Conservation (phyloP, 2,113 vertebrate genomes). For the Cheirogaleus medius region DNA sequence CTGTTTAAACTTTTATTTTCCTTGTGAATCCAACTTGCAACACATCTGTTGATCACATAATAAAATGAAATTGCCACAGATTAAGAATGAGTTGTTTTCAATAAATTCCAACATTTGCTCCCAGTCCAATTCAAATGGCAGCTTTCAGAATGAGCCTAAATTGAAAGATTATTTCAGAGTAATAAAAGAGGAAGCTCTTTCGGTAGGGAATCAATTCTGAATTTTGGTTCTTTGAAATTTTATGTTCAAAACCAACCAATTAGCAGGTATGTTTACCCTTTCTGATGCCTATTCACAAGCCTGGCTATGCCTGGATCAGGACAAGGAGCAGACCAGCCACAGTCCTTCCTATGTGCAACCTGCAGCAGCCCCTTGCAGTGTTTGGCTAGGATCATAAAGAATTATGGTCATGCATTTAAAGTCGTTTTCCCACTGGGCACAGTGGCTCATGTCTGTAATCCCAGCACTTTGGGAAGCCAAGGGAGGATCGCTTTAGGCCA, state of each 20-base stretch:
- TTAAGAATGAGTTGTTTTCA: conserved; percentile 59
- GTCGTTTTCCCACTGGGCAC: no score
- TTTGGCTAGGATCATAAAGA: background rate
- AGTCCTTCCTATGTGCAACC: background rate
- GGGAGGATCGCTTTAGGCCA: no score
- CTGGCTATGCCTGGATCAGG: background rate
- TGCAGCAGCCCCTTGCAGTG: background rate
- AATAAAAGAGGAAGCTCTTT: background rate
- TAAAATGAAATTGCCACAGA: conserved; percentile 64
- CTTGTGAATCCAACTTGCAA: conserved; percentile 20
- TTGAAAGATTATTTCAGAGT: conserved; percentile 52
- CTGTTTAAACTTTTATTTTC: conserved; percentile 46
- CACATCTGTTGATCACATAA: conserved; percentile 59
- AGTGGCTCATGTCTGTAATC: no score
- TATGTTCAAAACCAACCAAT: background rate
- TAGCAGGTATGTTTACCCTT: background rate
- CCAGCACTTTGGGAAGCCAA: no score
- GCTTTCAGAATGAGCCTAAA: conserved; percentile 48
- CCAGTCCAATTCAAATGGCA: conserved; percentile 48
- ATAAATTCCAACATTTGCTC: conserved; percentile 56
- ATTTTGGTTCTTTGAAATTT: background rate
- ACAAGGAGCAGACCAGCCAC: background rate
- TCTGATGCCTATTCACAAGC: background rate
- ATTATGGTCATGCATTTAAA: background rate
- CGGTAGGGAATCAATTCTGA: background rate